A percentile compares a stretch with the other conserved stretches of the same genome.
Conservation (phyloP, 2,888 invertebrate species). For the Andricus quercusramuli region DNA sequence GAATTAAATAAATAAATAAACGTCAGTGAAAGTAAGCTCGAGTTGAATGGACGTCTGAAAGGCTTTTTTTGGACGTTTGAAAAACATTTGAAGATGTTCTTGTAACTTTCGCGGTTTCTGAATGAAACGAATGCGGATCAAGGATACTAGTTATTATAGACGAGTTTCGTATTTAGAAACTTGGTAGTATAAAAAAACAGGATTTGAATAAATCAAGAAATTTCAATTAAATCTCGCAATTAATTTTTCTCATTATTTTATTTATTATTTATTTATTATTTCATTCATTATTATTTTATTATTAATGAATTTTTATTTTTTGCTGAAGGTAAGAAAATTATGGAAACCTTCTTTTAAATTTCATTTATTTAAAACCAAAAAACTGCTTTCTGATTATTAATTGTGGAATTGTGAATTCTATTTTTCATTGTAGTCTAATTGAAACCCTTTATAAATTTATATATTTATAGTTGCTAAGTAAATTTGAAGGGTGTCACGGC, state of each 20-base stretch:
- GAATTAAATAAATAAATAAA: constrained; percentile 12
- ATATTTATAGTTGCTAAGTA: too few species aligned
- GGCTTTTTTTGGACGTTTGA: constrained; percentile 1
- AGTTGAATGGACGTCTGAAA: background rate
- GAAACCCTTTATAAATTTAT: too few species aligned
- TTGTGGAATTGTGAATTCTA: too few species aligned
- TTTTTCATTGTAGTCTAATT: too few species aligned
- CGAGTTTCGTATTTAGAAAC: background rate
- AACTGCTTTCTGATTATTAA: too few species aligned
- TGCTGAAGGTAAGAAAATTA: background rate
- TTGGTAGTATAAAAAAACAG: background rate
- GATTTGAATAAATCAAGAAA: background rate
- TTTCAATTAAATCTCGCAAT: background rate
- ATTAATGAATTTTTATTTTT: too few species aligned
- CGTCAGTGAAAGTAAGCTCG: constrained; percentile 13
- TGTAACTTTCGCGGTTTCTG: background rate
- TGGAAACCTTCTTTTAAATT: background rate
- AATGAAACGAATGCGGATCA: background rate
- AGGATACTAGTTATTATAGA: background rate
- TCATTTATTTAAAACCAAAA: too few species aligned
- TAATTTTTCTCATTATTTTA: too few species aligned
- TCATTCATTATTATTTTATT: too few species aligned
- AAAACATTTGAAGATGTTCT: background rate
- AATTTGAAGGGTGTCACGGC: too few species aligned
- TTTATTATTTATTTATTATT: too few species aligned